Base-by-base conservation (phyloP, 92 coral and sea anemone species). In the Porites evermanni region DNA sequence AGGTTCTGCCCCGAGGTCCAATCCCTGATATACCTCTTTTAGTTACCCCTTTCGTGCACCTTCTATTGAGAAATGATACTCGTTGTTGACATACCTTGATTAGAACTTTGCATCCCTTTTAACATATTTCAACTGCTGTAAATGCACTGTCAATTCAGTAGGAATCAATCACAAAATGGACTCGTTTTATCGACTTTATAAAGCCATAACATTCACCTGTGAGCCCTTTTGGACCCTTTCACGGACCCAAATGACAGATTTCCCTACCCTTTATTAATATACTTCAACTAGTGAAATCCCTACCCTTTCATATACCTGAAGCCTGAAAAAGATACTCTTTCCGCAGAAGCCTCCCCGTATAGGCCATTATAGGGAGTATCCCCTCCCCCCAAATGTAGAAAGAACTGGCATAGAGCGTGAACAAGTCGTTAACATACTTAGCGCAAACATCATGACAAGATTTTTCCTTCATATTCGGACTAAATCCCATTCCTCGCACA, bases 141-240 rank as follows among this genome's bases (percentile, higher is more conserved):
- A n/a, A n/a, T n/a, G n/a, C n/a, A n/a, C n/a, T n/a, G n/a, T n/a
- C n/a, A n/a, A n/a, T n/a, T n/a, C n/a, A n/a, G n/a, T n/a, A n/a
- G n/a, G n/a, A n/a, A n/a, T n/a, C n/a, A n/a, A n/a, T n/a, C n/a
- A n/a, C n/a, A n/a, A n/a, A n/a, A n/a, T n/a, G n/a, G n/a, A n/a
- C n/a, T n/a, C n/a, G n/a, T n/a, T n/a, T n/a, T n/a, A 23, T 66
- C 70, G 70, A 66, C 70, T 66, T 66, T 66, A 18, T 23, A 23
- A 66, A 66, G 70, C 70, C 70, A 66, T 66, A 66, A 66, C 13
- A 66, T 66, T 66, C 70, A 66, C n/a, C 70, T 23, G 70, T 66
- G 13, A 66, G 70, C 18, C 24, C 70, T 66, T 66, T 12, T 66
- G 29, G 70, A 29, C 70, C 70, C 70, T 66, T 66, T 66, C 29